Evolutionary conservation across 2,797 vertebrate species (phyloP), one percentile per base, ranked within the genome.

Genomic region (Lycodopsis pacificus): DNA sequence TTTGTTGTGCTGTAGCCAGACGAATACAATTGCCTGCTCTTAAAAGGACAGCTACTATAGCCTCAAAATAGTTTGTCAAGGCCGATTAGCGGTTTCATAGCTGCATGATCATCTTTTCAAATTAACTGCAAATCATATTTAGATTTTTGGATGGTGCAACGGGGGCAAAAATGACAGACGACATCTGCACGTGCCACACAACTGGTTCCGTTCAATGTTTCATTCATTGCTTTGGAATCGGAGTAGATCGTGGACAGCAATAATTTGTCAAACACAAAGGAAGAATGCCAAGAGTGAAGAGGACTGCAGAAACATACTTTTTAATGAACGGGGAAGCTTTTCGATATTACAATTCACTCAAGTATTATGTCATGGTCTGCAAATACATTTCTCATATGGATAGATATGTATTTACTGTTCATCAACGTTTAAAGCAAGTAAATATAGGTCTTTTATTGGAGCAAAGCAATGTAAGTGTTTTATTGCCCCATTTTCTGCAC

Each of bases 401-500:
- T 40, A 51, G 5, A 61, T 32, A 22, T 25, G 7, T 44, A 66
- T 73, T 69, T 38, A 49, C 38, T 72, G 44, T 53, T 74, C n/a
- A 34, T 65, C 36, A 19, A 15, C 8, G 15, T 63, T 48, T 49
- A 57, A 79, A 46, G 12, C 22, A 62, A 44, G 9, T 34, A 2
- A 25, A 65, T 63, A 56, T 14, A n/a, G 15, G 30, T 69, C 17
- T 34, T 49, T 19, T 51, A 49, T 58, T 22, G 46, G 3, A 63
- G 32, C 5, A 61, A 73, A 57, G 9, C 57, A 58, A 66, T 3
- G 2, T 8, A 38, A 61, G 46, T 40, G 1, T 62, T 73, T 68
- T 73, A 68, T 61, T 65, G n/a, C 7, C 42, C 15, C 36, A 32
- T 73, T 81, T 73, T 69, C 57, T 20, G 32, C 17, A 65, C 54